Conservation (phyloP, 2,888 invertebrate genomes). For the Biston stratarius region DNA sequence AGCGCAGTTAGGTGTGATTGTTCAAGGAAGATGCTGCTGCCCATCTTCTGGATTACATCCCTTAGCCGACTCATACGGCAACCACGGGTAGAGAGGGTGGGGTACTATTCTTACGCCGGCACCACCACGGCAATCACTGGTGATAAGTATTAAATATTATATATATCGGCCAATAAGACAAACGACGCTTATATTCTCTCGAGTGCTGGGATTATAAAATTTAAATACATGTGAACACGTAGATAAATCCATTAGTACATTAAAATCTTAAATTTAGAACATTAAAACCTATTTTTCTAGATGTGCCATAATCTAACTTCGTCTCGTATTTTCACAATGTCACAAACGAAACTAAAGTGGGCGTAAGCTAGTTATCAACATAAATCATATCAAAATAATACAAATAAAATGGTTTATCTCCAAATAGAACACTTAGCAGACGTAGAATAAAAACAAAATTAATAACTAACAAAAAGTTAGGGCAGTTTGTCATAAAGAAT, state of each 20-base stretch:
- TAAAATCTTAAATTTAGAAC: background rate
- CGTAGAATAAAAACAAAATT: conserved; percentile 40
- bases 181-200: too few relatives aligned
- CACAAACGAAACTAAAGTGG: conserved; percentile 25
- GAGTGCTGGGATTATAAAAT: background rate
- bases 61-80: too few relatives aligned
- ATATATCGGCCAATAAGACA: too few relatives aligned
- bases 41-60: too few relatives aligned
- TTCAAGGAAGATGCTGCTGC: too few relatives aligned
- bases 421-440: conserved; percentile 38
- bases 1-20: too few relatives aligned
- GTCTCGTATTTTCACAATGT: conserved; percentile 16
- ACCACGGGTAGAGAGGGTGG: too few relatives aligned
- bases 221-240: background rate
- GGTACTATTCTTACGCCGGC: too few relatives aligned
- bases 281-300: conserved; percentile 10
- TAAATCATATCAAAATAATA: conserved; percentile 34
- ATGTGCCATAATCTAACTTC: conserved; percentile 3
- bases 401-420: conserved; percentile 36
- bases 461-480: conserved; percentile 41
- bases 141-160: too few relatives aligned
- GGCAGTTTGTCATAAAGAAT: conserved; percentile 60
- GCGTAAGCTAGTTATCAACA: conserved; percentile 30
- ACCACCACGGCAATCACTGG: too few relatives aligned
- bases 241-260: background rate